These are phyloP conservation scores for Mustela nigripes DNA, from an alignment of 2,113 vertebrate species.

Conservation along the genomic window DNA sequence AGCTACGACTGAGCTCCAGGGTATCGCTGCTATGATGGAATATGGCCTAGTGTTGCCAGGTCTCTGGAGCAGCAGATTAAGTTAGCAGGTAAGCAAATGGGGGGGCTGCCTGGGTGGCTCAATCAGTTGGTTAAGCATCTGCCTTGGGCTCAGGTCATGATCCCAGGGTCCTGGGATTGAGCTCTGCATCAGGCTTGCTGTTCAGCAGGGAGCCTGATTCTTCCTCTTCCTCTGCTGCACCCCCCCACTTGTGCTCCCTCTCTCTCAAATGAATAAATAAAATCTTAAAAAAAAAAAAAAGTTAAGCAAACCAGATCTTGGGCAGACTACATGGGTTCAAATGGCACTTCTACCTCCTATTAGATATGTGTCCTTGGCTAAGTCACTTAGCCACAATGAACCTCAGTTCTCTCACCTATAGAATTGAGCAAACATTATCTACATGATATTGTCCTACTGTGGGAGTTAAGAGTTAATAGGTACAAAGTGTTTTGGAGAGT, in stretches of 20 bases:
- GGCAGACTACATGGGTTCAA: neutral
- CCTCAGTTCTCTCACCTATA: neutral
- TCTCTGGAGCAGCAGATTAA: neutral
- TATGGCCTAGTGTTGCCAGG: neutral
- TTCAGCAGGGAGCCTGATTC: too few species aligned
- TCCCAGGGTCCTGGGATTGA: too few species aligned
- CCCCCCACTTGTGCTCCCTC: too few species aligned
- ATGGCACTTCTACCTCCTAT: neutral
- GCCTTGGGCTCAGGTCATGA: too few species aligned
- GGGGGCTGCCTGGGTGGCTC: too few species aligned
- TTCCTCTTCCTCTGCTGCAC: too few species aligned
- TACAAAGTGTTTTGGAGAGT: neutral
- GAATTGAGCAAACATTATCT: neutral
- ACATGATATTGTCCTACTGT: neutral
- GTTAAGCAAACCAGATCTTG: neutral
- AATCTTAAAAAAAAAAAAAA: neutral
- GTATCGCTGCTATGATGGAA: neutral
- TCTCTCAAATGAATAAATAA: too few species aligned
- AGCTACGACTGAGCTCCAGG: neutral
- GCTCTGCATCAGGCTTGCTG: too few species aligned
- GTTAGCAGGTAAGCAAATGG: neutral
- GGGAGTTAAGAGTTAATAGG: neutral
- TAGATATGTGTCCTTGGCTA: neutral
- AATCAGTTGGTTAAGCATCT: too few species aligned
- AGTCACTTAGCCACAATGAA: constrained; percentile 15